Conservation (phyloP, 2,113 vertebrate genomes). For the Catharus bicknelli region DNA sequence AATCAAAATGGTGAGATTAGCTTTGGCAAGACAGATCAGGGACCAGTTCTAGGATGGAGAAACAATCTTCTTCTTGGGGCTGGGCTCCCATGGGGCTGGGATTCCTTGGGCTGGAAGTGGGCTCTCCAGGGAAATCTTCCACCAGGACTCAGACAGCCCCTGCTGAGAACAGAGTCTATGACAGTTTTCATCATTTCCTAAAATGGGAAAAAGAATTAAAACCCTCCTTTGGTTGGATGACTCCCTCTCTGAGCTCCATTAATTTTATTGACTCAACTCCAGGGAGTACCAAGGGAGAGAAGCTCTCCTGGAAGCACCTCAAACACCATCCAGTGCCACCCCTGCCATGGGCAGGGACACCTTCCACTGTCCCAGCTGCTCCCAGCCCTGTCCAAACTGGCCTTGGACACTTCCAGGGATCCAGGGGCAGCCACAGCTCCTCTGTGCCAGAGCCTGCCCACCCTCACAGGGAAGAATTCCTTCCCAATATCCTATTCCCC, state of each 20-base stretch:
- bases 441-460: accelerated
- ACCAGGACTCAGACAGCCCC: background rate
- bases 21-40: background rate
- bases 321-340: accelerated
- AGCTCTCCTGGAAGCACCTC: background rate
- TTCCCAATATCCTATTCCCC: background rate
- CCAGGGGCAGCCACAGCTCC: background rate
- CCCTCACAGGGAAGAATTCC: accelerated
- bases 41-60: background rate
- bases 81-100: background rate
- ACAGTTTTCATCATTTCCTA: background rate
- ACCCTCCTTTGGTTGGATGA: background rate
- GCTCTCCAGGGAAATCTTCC: background rate
- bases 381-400: accelerated
- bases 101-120: background rate
- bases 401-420: accelerated
- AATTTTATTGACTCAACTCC: constrained; percentile 5
- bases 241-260: constrained; percentile 20
- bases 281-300: background rate
- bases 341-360: background rate
- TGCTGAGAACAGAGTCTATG: background rate
- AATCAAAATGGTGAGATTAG: background rate
- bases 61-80: background rate
- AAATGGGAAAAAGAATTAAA: background rate
- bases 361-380: accelerated